phyloP scores from a whole-genome alignment of 2,888 invertebrate species.

The Altica lythri region DNA sequence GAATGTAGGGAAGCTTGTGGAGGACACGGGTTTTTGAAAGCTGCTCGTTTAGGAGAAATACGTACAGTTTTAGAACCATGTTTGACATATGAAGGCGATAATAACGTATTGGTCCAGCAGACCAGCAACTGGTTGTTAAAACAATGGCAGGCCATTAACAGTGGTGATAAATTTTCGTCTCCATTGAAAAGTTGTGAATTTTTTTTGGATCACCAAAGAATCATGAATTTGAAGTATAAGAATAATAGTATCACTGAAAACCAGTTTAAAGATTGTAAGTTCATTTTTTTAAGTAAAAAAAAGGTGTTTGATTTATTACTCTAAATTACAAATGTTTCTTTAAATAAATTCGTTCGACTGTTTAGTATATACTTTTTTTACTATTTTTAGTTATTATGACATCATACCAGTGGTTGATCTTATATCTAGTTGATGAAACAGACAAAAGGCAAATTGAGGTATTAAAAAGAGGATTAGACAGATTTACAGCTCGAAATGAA shows the following conservation, averaged over 20 bases:
- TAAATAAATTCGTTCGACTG: too few species aligned
- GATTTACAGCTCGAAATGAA: conserved; percentile 78
- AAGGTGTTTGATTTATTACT: too few species aligned
- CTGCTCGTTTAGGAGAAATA: conserved; percentile 83
- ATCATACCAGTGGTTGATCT: conserved; percentile 84
- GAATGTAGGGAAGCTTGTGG: conserved; percentile 88
- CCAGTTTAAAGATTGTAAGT: conserved; percentile 54
- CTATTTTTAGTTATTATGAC: conserved; percentile 70
- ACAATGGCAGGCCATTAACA: conserved; percentile 63
- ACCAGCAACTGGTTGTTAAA: conserved; percentile 84
- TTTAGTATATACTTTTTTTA: too few species aligned
- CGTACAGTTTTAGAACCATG: conserved; percentile 87
- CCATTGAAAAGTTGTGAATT: conserved; percentile 76
- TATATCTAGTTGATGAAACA: conserved; percentile 76
- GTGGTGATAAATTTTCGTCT: conserved; percentile 61
- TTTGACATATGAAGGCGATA: conserved; percentile 93
- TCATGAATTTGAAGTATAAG: conserved; percentile 57
- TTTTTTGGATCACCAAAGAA: conserved; percentile 61
- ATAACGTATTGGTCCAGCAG: conserved; percentile 89
- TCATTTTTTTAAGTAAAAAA: too few species aligned
- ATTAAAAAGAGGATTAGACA: conserved; percentile 61
- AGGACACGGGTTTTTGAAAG: conserved; percentile 82
- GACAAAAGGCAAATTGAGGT: conserved; percentile 64
- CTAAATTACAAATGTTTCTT: too few species aligned
- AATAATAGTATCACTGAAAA: conserved; percentile 48